Base-by-base conservation (phyloP, 2,888 invertebrate genomes). In the Vannuccia rotundouncinata region DNA sequence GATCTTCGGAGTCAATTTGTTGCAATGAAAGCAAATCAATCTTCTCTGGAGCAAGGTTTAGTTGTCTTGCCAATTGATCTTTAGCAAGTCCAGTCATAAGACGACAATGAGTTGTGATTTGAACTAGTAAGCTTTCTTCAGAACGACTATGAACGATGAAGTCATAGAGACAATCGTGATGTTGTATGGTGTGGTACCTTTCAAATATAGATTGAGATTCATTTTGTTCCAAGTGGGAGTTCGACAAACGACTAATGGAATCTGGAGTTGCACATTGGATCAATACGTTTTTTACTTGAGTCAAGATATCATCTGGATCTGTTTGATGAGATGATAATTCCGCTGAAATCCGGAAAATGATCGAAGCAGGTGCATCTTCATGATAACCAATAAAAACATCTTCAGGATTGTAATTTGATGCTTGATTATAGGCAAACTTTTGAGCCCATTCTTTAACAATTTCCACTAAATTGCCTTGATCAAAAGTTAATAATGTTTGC, bases 231-330 rank as follows among this genome's bases (percentile, higher is more conserved):
- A 85, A 78, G 27, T 75, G 45, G 28, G 82, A 82, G 27, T 83
- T 82, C 1, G 80, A 75, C 29, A 84, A 79, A 22, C 85, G 83
- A 0, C 85, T 79, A 1, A 86, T 82, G n/a, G 85, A 82, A 45
- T 86, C 85, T 0, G 86, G 86, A 0, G 85, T 85, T 25, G 85
- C 85, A 83, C 85, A 84, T 83, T 85, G 85, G 31, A 86, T 81
- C 73, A 86, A 81, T n/a, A 83, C 66, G 29, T 82, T 77, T 82
- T 85, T 83, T 29, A 83, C 83, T 59, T 82, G 83, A 29, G 82
- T 30, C 59, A 82, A 17, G 2, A 81, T 79, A 81, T 82, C 60
- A 45, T 76, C 27, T 0, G 31, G 28, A 1, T 25, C 25, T 1
- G 31, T 31, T 1, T 10, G 10, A 45, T 10, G 45, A 45, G 45